Conservation (phyloP, 2,113 vertebrate species). For the Calypte anna region DNA sequence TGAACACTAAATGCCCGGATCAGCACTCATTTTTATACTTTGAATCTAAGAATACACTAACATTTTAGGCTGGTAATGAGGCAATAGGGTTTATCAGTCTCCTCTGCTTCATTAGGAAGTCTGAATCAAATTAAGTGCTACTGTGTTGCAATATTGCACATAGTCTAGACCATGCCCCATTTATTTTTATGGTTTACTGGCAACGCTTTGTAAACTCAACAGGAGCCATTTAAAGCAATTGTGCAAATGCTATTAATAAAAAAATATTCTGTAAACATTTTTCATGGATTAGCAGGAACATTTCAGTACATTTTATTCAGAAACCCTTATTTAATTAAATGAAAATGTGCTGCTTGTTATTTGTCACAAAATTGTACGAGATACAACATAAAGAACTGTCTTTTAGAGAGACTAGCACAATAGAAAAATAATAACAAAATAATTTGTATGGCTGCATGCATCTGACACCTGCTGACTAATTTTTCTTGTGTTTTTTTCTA, state of each 20-base stretch:
- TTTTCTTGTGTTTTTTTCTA: neutral
- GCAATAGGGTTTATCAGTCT: neutral
- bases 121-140: neutral
- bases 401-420: neutral
- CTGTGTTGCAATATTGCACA: accelerated
- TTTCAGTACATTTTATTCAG: neutral
- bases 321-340: neutral
- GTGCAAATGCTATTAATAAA: neutral
- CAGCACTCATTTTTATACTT: neutral
- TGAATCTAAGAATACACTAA: neutral
- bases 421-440: neutral
- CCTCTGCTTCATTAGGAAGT: neutral
- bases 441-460: neutral
- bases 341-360: neutral
- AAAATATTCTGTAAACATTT: neutral
- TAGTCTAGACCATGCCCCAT: neutral
- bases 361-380: neutral
- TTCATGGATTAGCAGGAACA: neutral
- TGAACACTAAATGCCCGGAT: accelerated
- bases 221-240: neutral
- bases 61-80: neutral
- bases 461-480: neutral
- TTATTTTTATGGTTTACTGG: neutral
- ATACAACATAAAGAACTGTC: neutral
- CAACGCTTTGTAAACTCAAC: neutral